phyloP scores from a whole-genome alignment of 2,888 invertebrate species.

The Clistopyga incitator region DNA sequence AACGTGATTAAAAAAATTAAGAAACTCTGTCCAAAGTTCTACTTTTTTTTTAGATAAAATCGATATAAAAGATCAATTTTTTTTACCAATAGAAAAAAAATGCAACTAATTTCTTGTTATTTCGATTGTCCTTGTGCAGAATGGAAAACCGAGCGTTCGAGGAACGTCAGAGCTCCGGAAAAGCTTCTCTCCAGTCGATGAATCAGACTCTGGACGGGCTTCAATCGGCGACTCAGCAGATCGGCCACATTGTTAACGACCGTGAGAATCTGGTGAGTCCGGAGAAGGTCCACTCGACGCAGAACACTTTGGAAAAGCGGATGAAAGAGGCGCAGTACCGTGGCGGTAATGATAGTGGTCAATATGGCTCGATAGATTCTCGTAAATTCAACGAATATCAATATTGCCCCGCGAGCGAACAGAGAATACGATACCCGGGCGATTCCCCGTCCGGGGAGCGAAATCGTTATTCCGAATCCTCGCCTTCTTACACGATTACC shows the following conservation, averaged over 20 bases:
- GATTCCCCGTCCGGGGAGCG: constrained; percentile 27
- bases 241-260: constrained; percentile 75
- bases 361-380: constrained; percentile 74
- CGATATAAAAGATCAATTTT: no score
- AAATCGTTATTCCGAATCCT: constrained; percentile 46
- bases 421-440: constrained; percentile 42
- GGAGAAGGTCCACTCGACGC: constrained; percentile 81
- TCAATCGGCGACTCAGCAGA: constrained; percentile 73
- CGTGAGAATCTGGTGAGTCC: constrained; percentile 79
- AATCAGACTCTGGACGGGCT: constrained; percentile 74
- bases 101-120: not conserved
- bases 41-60: no score
- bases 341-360: constrained; percentile 67
- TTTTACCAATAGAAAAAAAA: no score
- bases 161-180: constrained; percentile 83
- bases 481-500: constrained; percentile 64
- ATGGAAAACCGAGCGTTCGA: constrained; percentile 87
- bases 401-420: constrained; percentile 15
- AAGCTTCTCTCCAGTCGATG: constrained; percentile 67
- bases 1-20: no score
- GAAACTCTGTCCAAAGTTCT: no score
- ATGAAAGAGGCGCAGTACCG: constrained; percentile 76
- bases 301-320: constrained; percentile 79
- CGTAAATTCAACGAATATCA: constrained; percentile 63
- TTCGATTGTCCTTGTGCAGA: constrained; percentile 77